Percentiles rank a stretch among this genome's conserved stretches.
Evolutionary conservation across 1,140 invertebrate genomes (phyloP).

Genomic region (Gerris buenoi): DNA sequence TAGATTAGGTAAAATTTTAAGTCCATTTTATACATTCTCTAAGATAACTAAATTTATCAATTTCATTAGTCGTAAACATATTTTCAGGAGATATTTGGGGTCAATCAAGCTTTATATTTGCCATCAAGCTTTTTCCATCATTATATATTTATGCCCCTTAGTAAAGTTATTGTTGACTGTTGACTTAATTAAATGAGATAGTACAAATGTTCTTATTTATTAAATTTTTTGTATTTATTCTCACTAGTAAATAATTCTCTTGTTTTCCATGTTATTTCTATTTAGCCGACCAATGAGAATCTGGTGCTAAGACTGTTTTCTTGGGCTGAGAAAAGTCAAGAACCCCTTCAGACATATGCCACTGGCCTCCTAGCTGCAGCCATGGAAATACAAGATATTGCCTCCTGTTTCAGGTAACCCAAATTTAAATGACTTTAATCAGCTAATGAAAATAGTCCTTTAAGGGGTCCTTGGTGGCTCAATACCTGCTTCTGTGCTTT

Average conservation of each 20-base stretch:
- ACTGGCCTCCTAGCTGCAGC: slow-evolving; percentile 85
- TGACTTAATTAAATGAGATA: no score
- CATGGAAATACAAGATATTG: slow-evolving; percentile 91
- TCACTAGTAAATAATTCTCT: not conserved
- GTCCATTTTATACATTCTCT: no score
- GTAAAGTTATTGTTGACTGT: no score
- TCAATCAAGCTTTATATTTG: no score
- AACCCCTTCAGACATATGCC: slow-evolving; percentile 85
- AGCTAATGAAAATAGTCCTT: no score
- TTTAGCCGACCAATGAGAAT: slow-evolving; percentile 62
- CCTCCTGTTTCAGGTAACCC: slow-evolving; percentile 66
- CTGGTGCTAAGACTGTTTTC: slow-evolving; percentile 69
- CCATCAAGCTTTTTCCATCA: no score
- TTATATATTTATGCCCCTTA: no score
- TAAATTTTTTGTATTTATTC: not conserved
- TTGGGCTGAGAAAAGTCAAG: slow-evolving; percentile 73
- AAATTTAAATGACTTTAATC: not conserved
- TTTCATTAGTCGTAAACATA: no score
- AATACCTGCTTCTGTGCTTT: not conserved
- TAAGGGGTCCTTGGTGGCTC: not conserved
- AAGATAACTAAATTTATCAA: no score
- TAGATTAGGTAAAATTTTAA: no score
- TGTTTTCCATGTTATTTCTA: slow-evolving; percentile 13
- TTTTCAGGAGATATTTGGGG: no score
- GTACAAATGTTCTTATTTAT: no score